Evolutionary conservation across 2,797 vertebrate genomes (phyloP).

Genomic region (Darevskia nairensis): DNA sequence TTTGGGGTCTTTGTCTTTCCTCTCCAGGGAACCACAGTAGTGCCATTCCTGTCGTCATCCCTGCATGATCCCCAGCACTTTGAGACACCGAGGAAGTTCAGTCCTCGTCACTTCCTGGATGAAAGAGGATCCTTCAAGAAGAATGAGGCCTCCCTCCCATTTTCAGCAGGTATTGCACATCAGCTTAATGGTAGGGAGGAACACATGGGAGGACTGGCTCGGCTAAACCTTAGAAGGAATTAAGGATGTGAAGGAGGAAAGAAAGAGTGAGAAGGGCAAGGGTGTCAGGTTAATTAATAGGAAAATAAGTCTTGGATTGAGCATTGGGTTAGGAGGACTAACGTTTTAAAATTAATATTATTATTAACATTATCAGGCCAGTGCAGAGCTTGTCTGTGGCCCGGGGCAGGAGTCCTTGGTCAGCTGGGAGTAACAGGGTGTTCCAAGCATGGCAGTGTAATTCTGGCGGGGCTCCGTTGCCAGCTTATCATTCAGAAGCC

Average conservation of each 20-base stretch:
- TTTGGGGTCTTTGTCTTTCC: neutral
- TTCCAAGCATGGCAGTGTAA: too few species aligned
- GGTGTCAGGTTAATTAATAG: fast-evolving
- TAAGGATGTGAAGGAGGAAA: neutral
- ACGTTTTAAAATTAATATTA: too few species aligned
- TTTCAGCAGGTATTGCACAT: conserved; percentile 32
- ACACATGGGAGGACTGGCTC: too few species aligned
- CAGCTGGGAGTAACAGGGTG: too few species aligned
- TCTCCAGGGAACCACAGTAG: conserved; percentile 29
- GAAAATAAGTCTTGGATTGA: neutral
- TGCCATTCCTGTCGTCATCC: neutral
- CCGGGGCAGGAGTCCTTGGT: too few species aligned
- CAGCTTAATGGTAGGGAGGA: too few species aligned
- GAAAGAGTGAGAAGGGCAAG: neutral
- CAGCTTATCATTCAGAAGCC: too few species aligned
- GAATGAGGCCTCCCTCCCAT: conserved; percentile 40
- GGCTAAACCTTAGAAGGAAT: neutral
- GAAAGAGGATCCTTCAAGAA: conserved; percentile 27
- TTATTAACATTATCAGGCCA: too few species aligned
- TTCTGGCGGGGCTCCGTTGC: too few species aligned
- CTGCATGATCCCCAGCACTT: conserved; percentile 32
- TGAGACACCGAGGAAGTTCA: conserved; percentile 35
- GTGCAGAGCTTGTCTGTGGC: too few species aligned
- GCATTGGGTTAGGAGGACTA: too few species aligned
- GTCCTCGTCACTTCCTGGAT: conserved; percentile 41